Conservation (phyloP, 2,797 vertebrate genomes). For the Myotis planiceps region DNA sequence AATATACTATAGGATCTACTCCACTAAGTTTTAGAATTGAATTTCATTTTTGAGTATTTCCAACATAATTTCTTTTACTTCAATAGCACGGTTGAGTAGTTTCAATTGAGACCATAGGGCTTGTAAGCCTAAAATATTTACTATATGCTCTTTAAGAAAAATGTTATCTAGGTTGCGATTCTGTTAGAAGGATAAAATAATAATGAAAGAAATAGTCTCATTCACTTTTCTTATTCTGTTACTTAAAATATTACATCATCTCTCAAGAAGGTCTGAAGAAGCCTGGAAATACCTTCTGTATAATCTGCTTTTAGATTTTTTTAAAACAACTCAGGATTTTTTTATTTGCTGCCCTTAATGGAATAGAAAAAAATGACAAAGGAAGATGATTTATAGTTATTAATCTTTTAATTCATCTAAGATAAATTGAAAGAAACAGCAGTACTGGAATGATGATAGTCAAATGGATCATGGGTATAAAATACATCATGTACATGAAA, state of each 20-base stretch:
- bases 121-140: constrained; percentile 10
- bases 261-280: background rate
- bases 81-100: background rate
- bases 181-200: background rate
- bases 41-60: background rate
- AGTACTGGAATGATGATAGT: background rate
- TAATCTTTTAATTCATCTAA: background rate
- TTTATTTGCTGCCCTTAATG: constrained; percentile 11
- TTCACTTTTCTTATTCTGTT: background rate
- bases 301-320: background rate
- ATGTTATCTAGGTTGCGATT: background rate
- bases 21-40: background rate
- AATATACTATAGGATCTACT: background rate
- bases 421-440: background rate
- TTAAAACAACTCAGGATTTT: background rate
- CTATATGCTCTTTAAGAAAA: background rate
- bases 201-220: background rate
- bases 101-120: background rate
- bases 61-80: background rate
- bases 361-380: background rate
- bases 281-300: background rate
- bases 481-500: background rate
- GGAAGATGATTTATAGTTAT: background rate
- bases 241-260: background rate
- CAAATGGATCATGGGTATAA: background rate